Conservation (phyloP, 2,888 invertebrate genomes). For the Thera obeliscata region DNA sequence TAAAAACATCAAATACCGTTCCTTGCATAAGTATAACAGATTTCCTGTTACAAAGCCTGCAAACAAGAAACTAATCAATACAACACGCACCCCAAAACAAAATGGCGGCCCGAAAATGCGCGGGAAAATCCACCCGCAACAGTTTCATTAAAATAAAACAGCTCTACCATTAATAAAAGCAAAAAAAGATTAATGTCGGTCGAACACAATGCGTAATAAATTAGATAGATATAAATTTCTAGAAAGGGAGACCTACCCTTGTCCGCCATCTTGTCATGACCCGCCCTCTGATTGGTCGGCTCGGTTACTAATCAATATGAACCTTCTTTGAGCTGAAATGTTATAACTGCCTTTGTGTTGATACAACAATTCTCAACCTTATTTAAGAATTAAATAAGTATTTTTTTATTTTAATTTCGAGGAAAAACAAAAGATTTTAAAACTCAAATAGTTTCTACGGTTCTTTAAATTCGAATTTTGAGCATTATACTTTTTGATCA, state of each 20-base stretch:
- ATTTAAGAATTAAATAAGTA: constrained; percentile 14
- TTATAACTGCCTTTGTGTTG: constrained; percentile 23
- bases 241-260: constrained; percentile 68
- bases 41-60: constrained; percentile 12
- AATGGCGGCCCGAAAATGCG: constrained; percentile 65
- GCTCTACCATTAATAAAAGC: constrained; percentile 77
- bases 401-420: neutral
- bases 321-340: constrained; percentile 30
- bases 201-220: constrained; percentile 81
- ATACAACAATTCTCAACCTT: constrained; percentile 31
- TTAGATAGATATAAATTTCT: constrained; percentile 73
- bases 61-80: constrained; percentile 36
- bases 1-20: neutral
- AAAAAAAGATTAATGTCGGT: constrained; percentile 81
- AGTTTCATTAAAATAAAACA: constrained; percentile 83
- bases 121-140: constrained; percentile 57
- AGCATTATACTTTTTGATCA: neutral
- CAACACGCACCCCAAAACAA: constrained; percentile 51
- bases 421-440: neutral
- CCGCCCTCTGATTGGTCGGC: constrained; percentile 68
- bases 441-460: neutral
- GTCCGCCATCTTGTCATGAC: constrained; percentile 70
- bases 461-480: constrained; percentile 17
- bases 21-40: neutral
- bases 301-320: constrained; percentile 74